Conservation (phyloP, 2,113 vertebrate genomes). For the Accipiter cooperii region DNA sequence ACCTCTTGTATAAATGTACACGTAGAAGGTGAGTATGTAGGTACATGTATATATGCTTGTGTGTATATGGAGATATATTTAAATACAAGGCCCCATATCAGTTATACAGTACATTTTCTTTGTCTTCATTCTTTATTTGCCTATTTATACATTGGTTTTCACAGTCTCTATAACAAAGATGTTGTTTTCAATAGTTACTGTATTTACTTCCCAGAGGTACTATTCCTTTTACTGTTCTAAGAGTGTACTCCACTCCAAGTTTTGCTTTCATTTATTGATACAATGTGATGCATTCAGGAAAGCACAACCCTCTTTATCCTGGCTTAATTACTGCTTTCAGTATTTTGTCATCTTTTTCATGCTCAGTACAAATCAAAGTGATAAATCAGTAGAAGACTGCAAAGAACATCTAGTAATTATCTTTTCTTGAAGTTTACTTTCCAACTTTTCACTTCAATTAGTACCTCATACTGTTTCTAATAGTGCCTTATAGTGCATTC, state of each 20-base stretch:
- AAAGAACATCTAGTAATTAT: not conserved
- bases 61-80: not conserved
- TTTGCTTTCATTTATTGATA: not conserved
- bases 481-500: not conserved
- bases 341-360: not conserved
- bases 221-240: not conserved
- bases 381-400: not conserved
- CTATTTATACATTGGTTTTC: not conserved
- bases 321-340: not conserved
- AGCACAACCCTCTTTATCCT: not conserved
- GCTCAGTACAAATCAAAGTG: not conserved
- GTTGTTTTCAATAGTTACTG: not conserved
- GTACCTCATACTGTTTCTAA: not conserved
- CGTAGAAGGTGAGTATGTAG: not conserved
- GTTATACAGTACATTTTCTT: not conserved
- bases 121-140: not conserved
- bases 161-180: not conserved
- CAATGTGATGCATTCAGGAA: not conserved
- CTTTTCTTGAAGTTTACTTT: not conserved
- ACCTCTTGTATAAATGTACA: not conserved
- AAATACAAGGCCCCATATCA: not conserved
- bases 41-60: not conserved
- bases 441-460: not conserved
- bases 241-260: not conserved
- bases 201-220: not conserved